These are phyloP conservation scores for Anaspis maculata DNA, from an alignment of 2,888 invertebrate species.

Conservation along the genomic window DNA sequence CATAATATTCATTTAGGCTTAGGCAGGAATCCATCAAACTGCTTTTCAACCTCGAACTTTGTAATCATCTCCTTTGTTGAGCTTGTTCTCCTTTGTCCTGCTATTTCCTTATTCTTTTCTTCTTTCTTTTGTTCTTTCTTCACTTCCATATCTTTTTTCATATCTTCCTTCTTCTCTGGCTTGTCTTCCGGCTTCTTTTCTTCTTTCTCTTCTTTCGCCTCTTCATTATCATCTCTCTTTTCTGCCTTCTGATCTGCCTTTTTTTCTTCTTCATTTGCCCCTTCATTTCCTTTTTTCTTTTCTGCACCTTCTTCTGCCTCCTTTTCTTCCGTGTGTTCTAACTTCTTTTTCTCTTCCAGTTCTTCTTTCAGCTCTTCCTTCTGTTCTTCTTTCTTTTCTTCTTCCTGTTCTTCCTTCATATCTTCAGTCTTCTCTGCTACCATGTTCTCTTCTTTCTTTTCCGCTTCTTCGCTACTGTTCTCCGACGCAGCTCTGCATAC, in stretches of 20 bases:
- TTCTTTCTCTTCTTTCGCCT: constrained; percentile 25
- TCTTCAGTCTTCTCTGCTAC: constrained; percentile 31
- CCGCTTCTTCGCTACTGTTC: too few species aligned
- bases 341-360: constrained; percentile 1
- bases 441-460: constrained; percentile 26
- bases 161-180: constrained; percentile 34
- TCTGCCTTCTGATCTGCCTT: constrained; percentile 39
- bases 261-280: constrained; percentile 29
- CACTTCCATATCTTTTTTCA: constrained; percentile 26
- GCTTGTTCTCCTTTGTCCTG: too few species aligned
- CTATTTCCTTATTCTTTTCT: too few species aligned
- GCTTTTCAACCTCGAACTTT: too few species aligned
- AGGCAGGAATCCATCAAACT: too few species aligned
- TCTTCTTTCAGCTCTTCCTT: constrained; percentile 35
- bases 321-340: constrained; percentile 4
- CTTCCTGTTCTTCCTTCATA: constrained; percentile 42
- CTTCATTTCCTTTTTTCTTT: constrained; percentile 21
- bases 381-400: too few species aligned
- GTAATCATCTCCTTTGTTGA: too few species aligned
- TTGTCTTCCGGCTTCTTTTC: too few species aligned
- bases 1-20: too few species aligned
- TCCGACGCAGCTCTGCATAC: too few species aligned
- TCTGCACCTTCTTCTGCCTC: constrained; percentile 2
- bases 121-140: constrained; percentile 25
- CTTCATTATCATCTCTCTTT: constrained; percentile 43